Base-by-base conservation (phyloP, 92 coral and sea anemone genomes). In the Desmophyllum pertusum region DNA sequence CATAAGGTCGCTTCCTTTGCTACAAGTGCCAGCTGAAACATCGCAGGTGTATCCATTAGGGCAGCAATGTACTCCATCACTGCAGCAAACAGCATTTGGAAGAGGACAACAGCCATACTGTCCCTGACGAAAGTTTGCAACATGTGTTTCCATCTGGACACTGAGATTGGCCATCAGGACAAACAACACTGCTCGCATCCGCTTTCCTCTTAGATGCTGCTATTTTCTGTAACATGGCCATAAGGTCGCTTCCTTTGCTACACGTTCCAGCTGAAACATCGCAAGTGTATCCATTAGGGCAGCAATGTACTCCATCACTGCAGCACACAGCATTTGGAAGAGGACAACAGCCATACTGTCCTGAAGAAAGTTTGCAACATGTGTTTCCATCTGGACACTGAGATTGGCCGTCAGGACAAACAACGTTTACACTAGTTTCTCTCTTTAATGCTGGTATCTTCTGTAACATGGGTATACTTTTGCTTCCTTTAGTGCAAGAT, bases 1-100 rank as follows among this genome's bases (percentile, higher is more conserved):
- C 4, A 78, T 45, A 0, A 19, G 15, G 3, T 50, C 21, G 1
- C 51, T 6, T 52, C 88, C 88, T 38, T 29, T 76, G 48, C 69
- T 84, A 52, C 94, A 91, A 1, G 75, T 74, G 30, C 91, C 89
- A 41, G 35, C 39, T 1, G 88, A 81, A 0, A 45, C 52, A 43
- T 89, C 91, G 62, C 98, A 91, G 1, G 86, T 89, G 72, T 89
- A 88, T 10, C 93, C 92, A 62, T 85, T 55, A 2, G 93, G 98
- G 40, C 94, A 89, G 48, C 97, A 93, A 59, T 80, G 98, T 10
- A 41, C 46, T 0, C 79, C 84, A 73, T 91, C 91, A 6, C 87
- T 84, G 64, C 97, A 93, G 71, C 97, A 93, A 13, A 83, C 93
- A n/a, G 97, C 97, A 1, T 86, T 76, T 50, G 93, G 92, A n/a